Conservation (phyloP, 2,113 vertebrate species). For the Mesoclemmys tuberculata region DNA sequence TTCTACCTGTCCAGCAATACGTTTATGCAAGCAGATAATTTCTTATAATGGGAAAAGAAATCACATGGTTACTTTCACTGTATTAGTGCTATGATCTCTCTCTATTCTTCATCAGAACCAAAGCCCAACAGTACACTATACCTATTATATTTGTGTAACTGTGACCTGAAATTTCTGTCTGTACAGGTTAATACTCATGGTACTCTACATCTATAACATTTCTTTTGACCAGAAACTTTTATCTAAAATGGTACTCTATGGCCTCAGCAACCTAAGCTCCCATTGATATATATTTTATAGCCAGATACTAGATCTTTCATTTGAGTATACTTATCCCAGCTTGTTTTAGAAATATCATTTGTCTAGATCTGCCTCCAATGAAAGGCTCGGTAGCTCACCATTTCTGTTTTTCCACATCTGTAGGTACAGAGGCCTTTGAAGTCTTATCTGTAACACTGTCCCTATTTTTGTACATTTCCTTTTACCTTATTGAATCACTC, state of each 20-base stretch:
- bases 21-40: not conserved
- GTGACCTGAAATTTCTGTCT: not conserved
- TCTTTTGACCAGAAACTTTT: not conserved
- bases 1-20: not conserved
- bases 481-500: not conserved
- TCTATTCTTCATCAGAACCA: not conserved
- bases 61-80: not conserved
- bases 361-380: fast-evolving
- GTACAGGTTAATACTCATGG: not conserved
- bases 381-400: not conserved
- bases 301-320: not conserved
- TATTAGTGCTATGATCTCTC: not conserved
- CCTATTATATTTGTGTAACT: not conserved
- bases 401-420: not conserved
- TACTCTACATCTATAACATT: not conserved
- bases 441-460: fast-evolving
- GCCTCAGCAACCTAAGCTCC: fast-evolving
- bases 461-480: not conserved
- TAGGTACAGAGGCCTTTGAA: fast-evolving
- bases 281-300: not conserved
- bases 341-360: not conserved
- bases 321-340: not conserved
- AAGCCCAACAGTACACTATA: not conserved
- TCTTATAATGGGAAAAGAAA: not conserved
- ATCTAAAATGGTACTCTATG: not conserved